These are phyloP conservation scores for Rhadinocentrus ornatus DNA, from an alignment of 2,797 vertebrate species.

Conservation along the genomic window DNA sequence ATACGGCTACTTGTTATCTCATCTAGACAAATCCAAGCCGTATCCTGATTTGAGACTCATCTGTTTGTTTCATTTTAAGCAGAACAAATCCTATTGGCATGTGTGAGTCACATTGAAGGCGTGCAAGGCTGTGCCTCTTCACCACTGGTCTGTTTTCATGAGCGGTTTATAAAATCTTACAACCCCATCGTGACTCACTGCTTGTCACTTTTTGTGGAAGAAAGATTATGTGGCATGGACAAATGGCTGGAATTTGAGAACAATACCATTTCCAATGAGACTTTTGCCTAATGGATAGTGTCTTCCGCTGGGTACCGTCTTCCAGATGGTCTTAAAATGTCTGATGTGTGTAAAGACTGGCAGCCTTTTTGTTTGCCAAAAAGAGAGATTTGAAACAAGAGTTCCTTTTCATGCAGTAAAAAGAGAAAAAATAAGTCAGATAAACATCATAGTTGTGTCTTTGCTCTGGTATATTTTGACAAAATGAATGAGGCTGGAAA, in stretches of 20 bases:
- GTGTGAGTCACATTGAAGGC: conserved; percentile 59
- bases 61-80: conserved; percentile 47
- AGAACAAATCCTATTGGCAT: conserved; percentile 44
- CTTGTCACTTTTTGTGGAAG: conserved; percentile 61
- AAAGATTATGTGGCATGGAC: conserved; percentile 58
- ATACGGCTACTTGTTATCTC: conserved; percentile 37
- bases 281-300: conserved; percentile 54
- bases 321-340: conserved; percentile 72
- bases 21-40: conserved; percentile 40
- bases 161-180: conserved; percentile 59
- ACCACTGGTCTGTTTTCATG: conserved; percentile 46
- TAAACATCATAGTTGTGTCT: conserved; percentile 70
- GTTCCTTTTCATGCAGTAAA: conserved; percentile 76
- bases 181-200: conserved; percentile 65
- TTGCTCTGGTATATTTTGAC: conserved; percentile 66
- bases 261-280: conserved; percentile 63
- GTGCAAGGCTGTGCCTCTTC: conserved; percentile 50
- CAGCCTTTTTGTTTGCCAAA: conserved; percentile 69
- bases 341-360: conserved; percentile 68
- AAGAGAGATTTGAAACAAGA: conserved; percentile 71
- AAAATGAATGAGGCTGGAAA: conserved; percentile 78
- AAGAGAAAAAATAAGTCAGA: conserved; percentile 60
- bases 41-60: conserved; percentile 40
- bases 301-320: conserved; percentile 57
- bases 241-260: conserved; percentile 71